Evolutionary conservation across 2,888 invertebrate species (phyloP), one percentile per base, ranked within the genome.

Genomic region (Hemicrepidius hirtus): DNA sequence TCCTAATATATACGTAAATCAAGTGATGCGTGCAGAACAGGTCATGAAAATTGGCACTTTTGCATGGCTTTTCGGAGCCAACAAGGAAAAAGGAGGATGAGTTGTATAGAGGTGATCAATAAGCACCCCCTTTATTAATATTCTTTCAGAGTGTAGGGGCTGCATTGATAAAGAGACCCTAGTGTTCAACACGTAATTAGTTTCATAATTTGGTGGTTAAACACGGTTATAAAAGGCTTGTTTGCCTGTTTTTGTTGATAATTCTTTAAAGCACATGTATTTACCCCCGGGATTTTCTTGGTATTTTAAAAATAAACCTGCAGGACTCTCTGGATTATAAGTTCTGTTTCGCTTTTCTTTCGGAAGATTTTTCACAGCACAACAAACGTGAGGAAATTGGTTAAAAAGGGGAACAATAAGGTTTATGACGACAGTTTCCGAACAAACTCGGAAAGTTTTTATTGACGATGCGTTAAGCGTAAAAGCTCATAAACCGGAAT

Each of bases 161-260:
- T 57, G 37, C 21, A 57, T 40, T 37, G 57, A 57, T 20, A 53
- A 57, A 57, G 37, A 57, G 37, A 13, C 32, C 55, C 40, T 37
- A 20, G 53, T 53, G 53, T 53, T 53, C 53, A 53, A 53, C 53
- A 53, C 57, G 57, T 57, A 57, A 57, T 57, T 57, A 57, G 57
- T 57, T 57, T 40, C 57, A 57, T 57, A 57, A 57, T 57, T 57
- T 57, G 57, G 2, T 21, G 57, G 37, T 37, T 57, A 57, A 57
- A 57, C 57, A 57, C 57, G 37, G 37, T 12, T 55, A 20, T 18
- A 20, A 21, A 37, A 37, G 20, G 35, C 12, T 21, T n/a, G 13
- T 53, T 28, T 53, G 37, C 37, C 20, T 57, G 40, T 40, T 57
- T 57, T 57, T 57, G 57, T 57, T 37, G 40, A 57, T 57, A 40